Percentiles rank a stretch among this genome's conserved stretches.
phyloP scores from a whole-genome alignment of 2,113 vertebrate genomes.

The Xyrauchen texanus region DNA sequence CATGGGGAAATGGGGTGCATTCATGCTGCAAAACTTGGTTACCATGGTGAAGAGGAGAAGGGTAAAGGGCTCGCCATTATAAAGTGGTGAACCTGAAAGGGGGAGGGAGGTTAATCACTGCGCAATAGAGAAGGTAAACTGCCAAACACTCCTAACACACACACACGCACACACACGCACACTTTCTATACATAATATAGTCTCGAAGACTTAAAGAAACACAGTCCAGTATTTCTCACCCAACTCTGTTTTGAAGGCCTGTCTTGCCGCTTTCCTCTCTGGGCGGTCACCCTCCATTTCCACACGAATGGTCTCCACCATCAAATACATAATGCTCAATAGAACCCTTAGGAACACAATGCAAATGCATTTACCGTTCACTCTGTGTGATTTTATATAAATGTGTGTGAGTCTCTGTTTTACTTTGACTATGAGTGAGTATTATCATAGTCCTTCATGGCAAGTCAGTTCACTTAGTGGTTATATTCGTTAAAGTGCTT shows the following conservation, averaged over 20 bases:
- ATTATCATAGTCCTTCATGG: no score
- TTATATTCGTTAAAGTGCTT: no score
- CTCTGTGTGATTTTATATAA: neutral
- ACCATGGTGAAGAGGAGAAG: slow-evolving; percentile 95
- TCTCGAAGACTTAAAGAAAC: neutral
- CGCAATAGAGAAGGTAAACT: slow-evolving; percentile 22
- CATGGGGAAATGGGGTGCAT: slow-evolving; percentile 95
- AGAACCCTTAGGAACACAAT: slow-evolving; percentile 78
- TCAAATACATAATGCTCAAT: slow-evolving; percentile 93
- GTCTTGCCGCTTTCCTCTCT: slow-evolving; percentile 81
- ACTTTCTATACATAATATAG: no score
- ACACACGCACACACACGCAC: no score
- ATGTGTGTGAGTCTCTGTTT: no score
- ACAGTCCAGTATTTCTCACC: slow-evolving; percentile 73
- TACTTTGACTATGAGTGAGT: neutral
- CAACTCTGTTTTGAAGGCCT: slow-evolving; percentile 87
- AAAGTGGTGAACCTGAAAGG: slow-evolving; percentile 81
- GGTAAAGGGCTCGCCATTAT: slow-evolving; percentile 88
- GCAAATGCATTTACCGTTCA: neutral
- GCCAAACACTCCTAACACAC: neutral
- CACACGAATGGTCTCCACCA: slow-evolving; percentile 90
- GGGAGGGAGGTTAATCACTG: slow-evolving; percentile 23
- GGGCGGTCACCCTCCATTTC: slow-evolving; percentile 79
- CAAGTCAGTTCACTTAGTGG: no score
- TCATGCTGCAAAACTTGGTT: slow-evolving; percentile 97